Percentiles rank a stretch among this genome's conserved stretches.
These are phyloP conservation scores for Ramphastos sulfuratus DNA, from an alignment of 2,113 vertebrate genomes.

Conservation along the genomic window DNA sequence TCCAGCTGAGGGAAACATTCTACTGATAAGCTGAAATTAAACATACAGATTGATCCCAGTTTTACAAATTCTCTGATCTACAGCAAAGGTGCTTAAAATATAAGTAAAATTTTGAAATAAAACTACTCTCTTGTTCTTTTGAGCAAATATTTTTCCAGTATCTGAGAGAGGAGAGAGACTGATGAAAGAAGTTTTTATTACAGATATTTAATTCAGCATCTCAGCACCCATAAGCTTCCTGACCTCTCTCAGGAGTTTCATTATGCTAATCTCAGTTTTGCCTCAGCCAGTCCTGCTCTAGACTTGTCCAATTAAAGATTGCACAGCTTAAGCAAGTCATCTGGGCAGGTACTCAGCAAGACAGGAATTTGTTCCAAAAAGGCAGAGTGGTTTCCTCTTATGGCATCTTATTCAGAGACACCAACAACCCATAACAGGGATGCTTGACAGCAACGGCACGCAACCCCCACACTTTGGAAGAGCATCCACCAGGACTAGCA, in stretches of 20 bases:
- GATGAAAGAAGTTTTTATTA: not conserved
- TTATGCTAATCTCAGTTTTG: not conserved
- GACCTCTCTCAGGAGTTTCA: not conserved
- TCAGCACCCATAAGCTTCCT: not conserved
- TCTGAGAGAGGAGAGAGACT: not conserved
- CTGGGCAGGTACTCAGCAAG: not conserved
- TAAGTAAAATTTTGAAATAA: not conserved
- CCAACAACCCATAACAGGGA: not conserved
- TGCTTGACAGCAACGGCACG: fast-evolving
- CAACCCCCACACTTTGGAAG: fast-evolving
- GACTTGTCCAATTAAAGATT: not conserved
- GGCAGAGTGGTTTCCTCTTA: not conserved
- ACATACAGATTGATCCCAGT: not conserved
- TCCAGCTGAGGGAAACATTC: slow-evolving; percentile 3
- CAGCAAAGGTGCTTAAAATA: not conserved
- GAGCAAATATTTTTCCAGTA: not conserved
- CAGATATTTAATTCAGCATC: not conserved
- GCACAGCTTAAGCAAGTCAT: not conserved
- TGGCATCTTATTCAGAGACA: not conserved
- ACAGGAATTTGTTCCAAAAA: not conserved
- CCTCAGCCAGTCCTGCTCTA: not conserved
- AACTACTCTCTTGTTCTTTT: not conserved
- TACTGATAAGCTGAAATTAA: slow-evolving; percentile 9
- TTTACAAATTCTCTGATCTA: not conserved
- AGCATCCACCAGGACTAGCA: not conserved